Base-by-base conservation (phyloP, 1,140 invertebrate species). In the Megalonaias nervosa region DNA sequence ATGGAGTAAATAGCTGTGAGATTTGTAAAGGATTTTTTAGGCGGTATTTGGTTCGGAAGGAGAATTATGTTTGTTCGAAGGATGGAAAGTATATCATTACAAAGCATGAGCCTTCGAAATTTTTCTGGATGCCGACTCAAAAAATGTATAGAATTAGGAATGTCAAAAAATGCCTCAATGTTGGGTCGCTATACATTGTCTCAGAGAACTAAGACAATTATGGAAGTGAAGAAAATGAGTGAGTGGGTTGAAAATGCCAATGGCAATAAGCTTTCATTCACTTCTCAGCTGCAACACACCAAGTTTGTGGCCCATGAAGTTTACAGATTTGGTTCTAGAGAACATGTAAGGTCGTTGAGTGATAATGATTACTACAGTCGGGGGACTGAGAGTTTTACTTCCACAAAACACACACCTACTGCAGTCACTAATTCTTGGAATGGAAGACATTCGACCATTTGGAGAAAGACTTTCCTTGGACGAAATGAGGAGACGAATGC, bases 11-110 rank as follows among this genome's bases (percentile, higher is more conserved):
- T 38, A 91, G 89, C 0, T 92, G 91, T 79, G 92, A 92, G 71
- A 92, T 91, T n/a, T 92, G 92, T 80, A 92, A 92, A 84, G 89
- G 86, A n/a, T 90, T 90, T 74, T 90, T 89, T 72, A 67, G 88
- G 65, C 74, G 88, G 57, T 86, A 86, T 80, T 74, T 90, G 38
- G 76, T 81, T 15, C 81, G 82, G 48, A 84, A 85, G 68, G 82
- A 80, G 26, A 72, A 84, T 13, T 89, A 89, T 62, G 79, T 83
- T 21, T 89, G 87, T 80, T 67, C 58, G 4, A 77, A 80, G n/a
- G 74, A 75, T 48, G 81, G 82, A 19, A 67, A 82, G 23, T 90
- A 88, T 81, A 74, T 79, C 26, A 87, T 89, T 16, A 77, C 70
- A 61, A 77, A n/a, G 83, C 26, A 80, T 83, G 55, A 84, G 82